phyloP scores from a whole-genome alignment of 2,888 invertebrate species.

The Julus scanicus region DNA sequence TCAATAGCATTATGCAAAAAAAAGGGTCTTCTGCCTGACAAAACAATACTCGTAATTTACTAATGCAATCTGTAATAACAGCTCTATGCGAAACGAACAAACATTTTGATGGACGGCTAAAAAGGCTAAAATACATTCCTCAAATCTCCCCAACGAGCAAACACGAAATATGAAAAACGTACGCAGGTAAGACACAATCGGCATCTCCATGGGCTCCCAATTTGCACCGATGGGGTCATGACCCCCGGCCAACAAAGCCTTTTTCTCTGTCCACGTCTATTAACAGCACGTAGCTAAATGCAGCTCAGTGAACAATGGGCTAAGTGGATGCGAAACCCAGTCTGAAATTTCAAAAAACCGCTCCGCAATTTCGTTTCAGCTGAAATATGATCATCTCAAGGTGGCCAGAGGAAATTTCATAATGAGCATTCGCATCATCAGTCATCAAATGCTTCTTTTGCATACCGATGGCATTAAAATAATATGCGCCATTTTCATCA shows the following conservation, averaged over 20 bases:
- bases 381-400: neutral
- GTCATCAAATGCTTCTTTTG: neutral
- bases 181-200: constrained; percentile 41
- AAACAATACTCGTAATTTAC: constrained; percentile 41
- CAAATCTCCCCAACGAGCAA: neutral
- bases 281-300: constrained; percentile 22
- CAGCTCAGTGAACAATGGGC: constrained; percentile 28
- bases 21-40: neutral
- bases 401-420: neutral
- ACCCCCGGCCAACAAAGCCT: constrained; percentile 32
- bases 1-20: constrained; percentile 4
- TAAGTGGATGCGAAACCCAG: neutral
- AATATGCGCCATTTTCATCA: neutral
- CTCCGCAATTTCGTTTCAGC: neutral
- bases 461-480: neutral
- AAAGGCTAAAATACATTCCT: constrained; percentile 33
- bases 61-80: constrained; percentile 45
- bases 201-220: neutral
- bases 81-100: neutral
- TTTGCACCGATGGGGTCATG: constrained; percentile 18
- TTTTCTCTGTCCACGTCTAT: constrained; percentile 31
- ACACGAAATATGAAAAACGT: constrained; percentile 27
- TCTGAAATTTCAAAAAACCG: neutral
- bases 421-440: neutral
- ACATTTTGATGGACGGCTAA: constrained; percentile 25